Percentiles rank a stretch among this genome's conserved stretches.
Conservation (phyloP, 2,797 vertebrate genomes). For the Leontocebus nigricollis region DNA sequence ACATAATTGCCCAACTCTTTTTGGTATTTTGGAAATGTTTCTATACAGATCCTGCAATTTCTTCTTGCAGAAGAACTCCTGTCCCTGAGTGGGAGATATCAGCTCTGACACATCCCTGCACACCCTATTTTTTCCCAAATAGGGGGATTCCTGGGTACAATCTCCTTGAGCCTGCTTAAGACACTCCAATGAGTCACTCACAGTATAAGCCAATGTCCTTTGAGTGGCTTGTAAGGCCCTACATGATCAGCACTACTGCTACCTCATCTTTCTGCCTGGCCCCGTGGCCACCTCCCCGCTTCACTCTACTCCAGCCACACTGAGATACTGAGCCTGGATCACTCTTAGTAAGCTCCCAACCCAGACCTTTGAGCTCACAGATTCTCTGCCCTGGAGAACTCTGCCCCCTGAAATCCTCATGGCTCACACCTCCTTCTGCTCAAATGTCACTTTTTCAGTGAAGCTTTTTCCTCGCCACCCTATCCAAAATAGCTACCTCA, state of each 20-base stretch:
- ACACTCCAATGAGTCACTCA: not conserved
- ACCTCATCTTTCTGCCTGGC: not conserved
- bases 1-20: not conserved
- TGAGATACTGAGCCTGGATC: not conserved
- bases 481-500: not conserved
- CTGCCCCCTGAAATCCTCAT: not conserved
- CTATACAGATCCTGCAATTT: not conserved
- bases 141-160: not conserved
- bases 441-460: not conserved
- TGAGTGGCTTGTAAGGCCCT: not conserved
- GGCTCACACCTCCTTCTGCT: not conserved
- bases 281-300: too few species aligned
- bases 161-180: not conserved
- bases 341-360: not conserved
- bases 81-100: not conserved
- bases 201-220: not conserved
- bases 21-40: not conserved
- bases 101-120: not conserved
- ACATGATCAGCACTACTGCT: not conserved
- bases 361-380: not conserved
- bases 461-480: not conserved
- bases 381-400: not conserved
- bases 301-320: not conserved
- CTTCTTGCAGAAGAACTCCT: not conserved
- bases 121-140: not conserved